phyloP scores from a whole-genome alignment of 2,888 invertebrate species.

The Catocala nupta region DNA sequence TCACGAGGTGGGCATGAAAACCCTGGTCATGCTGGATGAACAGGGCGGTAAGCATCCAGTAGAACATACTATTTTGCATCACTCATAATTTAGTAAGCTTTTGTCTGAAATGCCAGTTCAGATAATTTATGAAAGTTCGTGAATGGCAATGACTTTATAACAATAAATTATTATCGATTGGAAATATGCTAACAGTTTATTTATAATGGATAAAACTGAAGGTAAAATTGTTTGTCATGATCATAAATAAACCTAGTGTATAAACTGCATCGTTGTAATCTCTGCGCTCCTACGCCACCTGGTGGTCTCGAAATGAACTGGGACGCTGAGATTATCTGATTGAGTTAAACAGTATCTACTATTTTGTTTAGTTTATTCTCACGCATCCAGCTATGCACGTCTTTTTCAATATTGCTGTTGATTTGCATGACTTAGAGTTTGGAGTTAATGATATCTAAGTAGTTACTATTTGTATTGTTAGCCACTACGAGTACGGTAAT shows the following conservation, averaged over 20 bases:
- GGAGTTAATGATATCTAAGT: slow-evolving; percentile 59
- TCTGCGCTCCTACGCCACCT: slow-evolving; percentile 58
- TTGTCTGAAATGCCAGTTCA: slow-evolving; percentile 83
- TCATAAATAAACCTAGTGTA: slow-evolving; percentile 74
- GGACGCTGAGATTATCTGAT: slow-evolving; percentile 70
- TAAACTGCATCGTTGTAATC: slow-evolving; percentile 69
- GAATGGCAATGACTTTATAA: slow-evolving; percentile 76
- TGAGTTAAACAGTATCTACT: slow-evolving; percentile 69
- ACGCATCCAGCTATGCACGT: slow-evolving; percentile 87
- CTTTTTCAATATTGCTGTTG: slow-evolving; percentile 83
- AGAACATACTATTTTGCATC: slow-evolving; percentile 84
- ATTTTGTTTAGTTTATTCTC: slow-evolving; percentile 80
- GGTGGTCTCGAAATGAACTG: slow-evolving; percentile 56
- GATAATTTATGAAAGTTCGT: slow-evolving; percentile 77
- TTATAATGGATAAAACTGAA: slow-evolving; percentile 78
- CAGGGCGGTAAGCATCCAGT: slow-evolving; percentile 99
- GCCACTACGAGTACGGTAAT: slow-evolving; percentile 74
- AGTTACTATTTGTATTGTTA: slow-evolving; percentile 80
- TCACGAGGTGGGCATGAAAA: slow-evolving; percentile 99
- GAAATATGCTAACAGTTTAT: slow-evolving; percentile 80
- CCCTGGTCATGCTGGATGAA: slow-evolving; percentile 99
- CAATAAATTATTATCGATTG: slow-evolving; percentile 69
- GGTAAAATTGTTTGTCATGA: slow-evolving; percentile 79
- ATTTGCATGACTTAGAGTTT: slow-evolving; percentile 82
- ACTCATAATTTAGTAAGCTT: slow-evolving; percentile 85